Evolutionary conservation across 2,888 invertebrate species (phyloP), one percentile per base, ranked within the genome.

Genomic region (Sarcophaga variegata): DNA sequence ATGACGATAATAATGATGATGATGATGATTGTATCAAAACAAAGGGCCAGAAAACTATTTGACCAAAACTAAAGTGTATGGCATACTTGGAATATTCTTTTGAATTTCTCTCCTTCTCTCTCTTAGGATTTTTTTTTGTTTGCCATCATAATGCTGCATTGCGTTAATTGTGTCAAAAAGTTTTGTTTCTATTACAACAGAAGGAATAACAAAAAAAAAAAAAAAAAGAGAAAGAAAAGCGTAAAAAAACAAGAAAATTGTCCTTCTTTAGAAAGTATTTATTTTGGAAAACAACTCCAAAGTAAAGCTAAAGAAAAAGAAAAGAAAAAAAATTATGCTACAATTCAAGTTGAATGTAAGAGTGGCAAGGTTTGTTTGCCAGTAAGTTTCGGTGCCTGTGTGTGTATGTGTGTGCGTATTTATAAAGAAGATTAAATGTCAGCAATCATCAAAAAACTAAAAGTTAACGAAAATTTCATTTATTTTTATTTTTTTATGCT

Each of bases 131-230:
- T 10, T 62, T 62, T 62, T 72, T 71, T 64, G 25, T 80, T 77
- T 37, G 37, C 37, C 62, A 76, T 25, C 22, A 74, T 64, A 83
- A 83, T 83, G 67, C 86, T 87, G 86, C 86, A 87, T 74, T 87
- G 86, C 86, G 86, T 87, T 87, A 87, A 87, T 87, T 87, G 81
- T 87, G 86, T 87, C 86, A 87, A 78, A 87, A 87, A 87, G 83
- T 83, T 83, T 81, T 74, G 63, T 80, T 72, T 59, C 12, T 37
- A 37, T 37, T 20, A 60, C 20, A 64, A 70, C 63, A 80, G 45
- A 63, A 63, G 8, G n/a, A 47, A 27, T 3, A 72, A 60, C 2
- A 25, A 63, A 27, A 59, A 71, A n/a, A 71, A 62, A 45, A 60
- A 20, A 59, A 59, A 63, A 14, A 25, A 66, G 2, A 10, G 1